These are phyloP conservation scores for Poeciliopsis retropinna DNA, from an alignment of 2,113 vertebrate genomes.

Conservation along the genomic window DNA sequence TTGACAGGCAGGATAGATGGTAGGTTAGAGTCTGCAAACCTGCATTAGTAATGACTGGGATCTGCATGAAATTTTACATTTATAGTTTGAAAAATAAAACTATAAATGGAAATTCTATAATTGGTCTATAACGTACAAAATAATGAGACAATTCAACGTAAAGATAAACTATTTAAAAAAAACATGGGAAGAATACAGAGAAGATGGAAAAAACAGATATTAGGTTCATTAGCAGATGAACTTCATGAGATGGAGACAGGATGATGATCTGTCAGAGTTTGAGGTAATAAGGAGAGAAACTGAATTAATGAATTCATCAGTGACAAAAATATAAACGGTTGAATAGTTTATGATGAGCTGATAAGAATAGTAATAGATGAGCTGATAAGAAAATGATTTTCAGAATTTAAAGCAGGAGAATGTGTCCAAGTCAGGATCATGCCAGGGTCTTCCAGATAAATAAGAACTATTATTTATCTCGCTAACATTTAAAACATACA, in stretches of 20 bases:
- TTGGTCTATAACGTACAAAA: not conserved
- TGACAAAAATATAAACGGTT: not conserved
- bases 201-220: not conserved
- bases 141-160: not conserved
- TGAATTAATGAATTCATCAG: not conserved
- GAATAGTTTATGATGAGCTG: not conserved
- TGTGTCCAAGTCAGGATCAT: not conserved
- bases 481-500: not conserved
- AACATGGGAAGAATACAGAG: not conserved
- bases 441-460: not conserved
- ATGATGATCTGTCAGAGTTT: not conserved
- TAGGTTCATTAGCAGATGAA: not conserved
- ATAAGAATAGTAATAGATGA: not conserved
- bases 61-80: not conserved
- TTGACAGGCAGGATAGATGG: not conserved
- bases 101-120: not conserved
- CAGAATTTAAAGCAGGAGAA: too few species aligned
- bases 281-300: slow-evolving; percentile 10
- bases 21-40: not conserved
- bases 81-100: not conserved
- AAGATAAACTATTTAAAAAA: not conserved
- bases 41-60: not conserved
- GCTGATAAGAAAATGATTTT: not conserved
- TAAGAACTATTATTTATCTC: too few species aligned
- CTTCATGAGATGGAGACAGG: not conserved